Evolutionary conservation across 2,797 vertebrate genomes (phyloP).

Genomic region (Trachurus trachurus): DNA sequence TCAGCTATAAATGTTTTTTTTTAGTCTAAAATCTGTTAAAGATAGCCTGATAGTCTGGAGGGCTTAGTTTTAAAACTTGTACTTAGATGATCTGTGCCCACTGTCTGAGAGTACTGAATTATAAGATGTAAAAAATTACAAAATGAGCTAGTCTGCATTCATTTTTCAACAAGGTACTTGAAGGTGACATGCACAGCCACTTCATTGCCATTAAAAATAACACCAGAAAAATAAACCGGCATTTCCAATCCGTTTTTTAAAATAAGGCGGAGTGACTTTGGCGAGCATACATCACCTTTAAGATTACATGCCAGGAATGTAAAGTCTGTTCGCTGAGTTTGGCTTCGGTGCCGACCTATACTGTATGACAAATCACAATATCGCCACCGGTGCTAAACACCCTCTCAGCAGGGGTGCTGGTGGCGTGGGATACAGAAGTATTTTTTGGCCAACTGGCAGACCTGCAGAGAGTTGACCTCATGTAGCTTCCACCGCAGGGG

Average conservation of each 20-base stretch:
- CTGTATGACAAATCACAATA: slow-evolving; percentile 70
- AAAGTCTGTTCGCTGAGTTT: slow-evolving; percentile 49
- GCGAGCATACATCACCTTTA: slow-evolving; percentile 36
- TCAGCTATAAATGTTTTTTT: background rate
- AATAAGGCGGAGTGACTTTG: slow-evolving; percentile 41
- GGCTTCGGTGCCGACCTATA: slow-evolving; percentile 55
- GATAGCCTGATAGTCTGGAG: background rate
- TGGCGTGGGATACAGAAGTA: slow-evolving; percentile 57
- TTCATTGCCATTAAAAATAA: slow-evolving; percentile 24
- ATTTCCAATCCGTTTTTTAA: slow-evolving; percentile 37
- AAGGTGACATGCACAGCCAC: slow-evolving; percentile 40
- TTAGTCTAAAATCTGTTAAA: background rate
- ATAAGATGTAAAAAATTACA: slow-evolving; percentile 7
- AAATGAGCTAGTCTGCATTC: background rate
- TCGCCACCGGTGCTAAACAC: slow-evolving; percentile 70
- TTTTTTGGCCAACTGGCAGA: slow-evolving; percentile 72
- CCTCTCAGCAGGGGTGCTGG: slow-evolving; percentile 64
- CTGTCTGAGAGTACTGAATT: background rate
- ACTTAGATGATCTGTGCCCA: background rate
- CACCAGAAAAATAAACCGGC: slow-evolving; percentile 39
- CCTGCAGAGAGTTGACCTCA: slow-evolving; percentile 68
- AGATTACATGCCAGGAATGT: slow-evolving; percentile 49
- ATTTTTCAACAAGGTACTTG: slow-evolving; percentile 22
- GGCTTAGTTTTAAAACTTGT: background rate
- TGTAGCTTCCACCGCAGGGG: slow-evolving; percentile 59